Base-by-base conservation (phyloP, 1,140 invertebrate genomes). In the Mycetomoellerius zeteki region DNA sequence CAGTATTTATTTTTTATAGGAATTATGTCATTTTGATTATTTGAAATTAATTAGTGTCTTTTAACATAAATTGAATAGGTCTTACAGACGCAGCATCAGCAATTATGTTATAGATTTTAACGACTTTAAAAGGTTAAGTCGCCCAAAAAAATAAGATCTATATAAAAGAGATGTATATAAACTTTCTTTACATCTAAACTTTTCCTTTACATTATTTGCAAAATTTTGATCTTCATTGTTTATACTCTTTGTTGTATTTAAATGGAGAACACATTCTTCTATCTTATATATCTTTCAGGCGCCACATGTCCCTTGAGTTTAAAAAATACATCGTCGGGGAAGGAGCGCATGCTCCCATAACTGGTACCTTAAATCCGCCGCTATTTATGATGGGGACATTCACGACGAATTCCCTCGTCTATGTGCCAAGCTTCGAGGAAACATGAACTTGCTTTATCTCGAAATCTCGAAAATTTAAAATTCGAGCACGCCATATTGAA, bases 391-490 rank as follows among this genome's bases (percentile, higher is more conserved):
- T 19, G 33, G 50, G 62, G 47, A 86, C 62, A 65, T 85, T 62
- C 60, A 91, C 82, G 73, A 88, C 75, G 75, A 62, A 88, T 88
- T 77, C 76, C 50, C 86, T 69, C 2, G 43, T 21, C 65, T 88
- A 62, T 56, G n/a, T 54, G 52, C 33, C 43, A 65, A 67, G 43
- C 27, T 58, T 16, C 47, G 33, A 52, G 33, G 6, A 73, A 64
- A 27, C 69, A 62, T n/a, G 62, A 73, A 90, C 65, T 88, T 60
- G 50, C 62, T 56, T 91, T 91, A 91, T 91, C 90, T 88, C 27
- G 47, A 73, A 37, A 90, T 90, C 86, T 90, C 37, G 50, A 65
- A 71, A 88, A 78, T 50, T 86, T 88, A 90, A 91, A 90, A 91
- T 78, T 91, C 90, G 90, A 90, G 89, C 90, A 91, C 86, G 56